Evolutionary conservation across 2,113 vertebrate species (phyloP).

Genomic region (Dicrurus megarhynchus): DNA sequence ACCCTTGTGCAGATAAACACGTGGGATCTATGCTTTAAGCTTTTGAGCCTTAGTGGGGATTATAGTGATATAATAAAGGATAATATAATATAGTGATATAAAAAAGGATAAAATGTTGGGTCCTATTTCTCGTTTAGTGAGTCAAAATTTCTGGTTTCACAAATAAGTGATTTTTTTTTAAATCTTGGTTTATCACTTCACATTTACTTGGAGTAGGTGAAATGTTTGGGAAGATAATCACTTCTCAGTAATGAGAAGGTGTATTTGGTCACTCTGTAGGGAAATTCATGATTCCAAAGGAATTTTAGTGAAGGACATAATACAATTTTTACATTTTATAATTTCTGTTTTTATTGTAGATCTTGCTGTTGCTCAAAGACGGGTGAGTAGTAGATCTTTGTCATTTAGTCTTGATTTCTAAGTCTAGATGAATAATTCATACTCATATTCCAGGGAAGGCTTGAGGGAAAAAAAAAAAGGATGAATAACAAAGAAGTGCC

Average conservation of each 20-base stretch:
- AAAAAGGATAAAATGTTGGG: neutral
- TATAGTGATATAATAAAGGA: no score
- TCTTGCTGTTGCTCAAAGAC: neutral
- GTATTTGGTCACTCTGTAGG: neutral
- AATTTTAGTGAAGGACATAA: neutral
- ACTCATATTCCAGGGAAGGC: neutral
- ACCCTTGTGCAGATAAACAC: neutral
- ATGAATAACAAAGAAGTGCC: neutral
- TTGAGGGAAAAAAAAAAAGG: neutral
- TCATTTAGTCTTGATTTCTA: slow-evolving; percentile 2
- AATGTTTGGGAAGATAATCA: neutral
- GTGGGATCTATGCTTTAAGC: neutral
- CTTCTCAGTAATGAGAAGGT: neutral
- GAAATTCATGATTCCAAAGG: neutral
- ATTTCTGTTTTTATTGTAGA: slow-evolving; percentile 44
- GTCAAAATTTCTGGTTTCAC: neutral
- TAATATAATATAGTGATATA: no score
- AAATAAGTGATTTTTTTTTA: neutral
- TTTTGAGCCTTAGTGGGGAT: neutral
- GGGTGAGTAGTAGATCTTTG: slow-evolving; percentile 42
- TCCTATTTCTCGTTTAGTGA: neutral
- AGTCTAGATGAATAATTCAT: slow-evolving; percentile 29
- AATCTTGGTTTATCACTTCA: neutral
- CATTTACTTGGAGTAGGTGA: neutral
- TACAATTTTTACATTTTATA: neutral